Evolutionary conservation across 2,113 vertebrate species (phyloP).

Genomic region (Halcyon senegalensis): DNA sequence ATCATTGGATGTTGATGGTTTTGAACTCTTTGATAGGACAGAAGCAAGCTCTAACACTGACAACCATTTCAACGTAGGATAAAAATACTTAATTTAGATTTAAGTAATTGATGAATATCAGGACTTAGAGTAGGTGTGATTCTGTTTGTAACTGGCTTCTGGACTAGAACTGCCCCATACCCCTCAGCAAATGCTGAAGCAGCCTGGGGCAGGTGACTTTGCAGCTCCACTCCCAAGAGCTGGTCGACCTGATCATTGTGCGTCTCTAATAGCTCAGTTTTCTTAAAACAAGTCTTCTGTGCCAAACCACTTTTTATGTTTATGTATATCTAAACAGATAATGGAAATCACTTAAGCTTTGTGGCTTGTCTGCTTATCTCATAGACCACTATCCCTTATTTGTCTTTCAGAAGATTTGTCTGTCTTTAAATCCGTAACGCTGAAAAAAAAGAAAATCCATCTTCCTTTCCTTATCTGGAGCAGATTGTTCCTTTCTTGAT

Average conservation of each 20-base stretch:
- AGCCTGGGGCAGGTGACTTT: neutral
- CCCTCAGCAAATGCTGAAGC: neutral
- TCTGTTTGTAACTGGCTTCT: neutral
- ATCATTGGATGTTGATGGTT: neutral
- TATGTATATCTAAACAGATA: neutral
- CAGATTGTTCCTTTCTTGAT: constrained; percentile 21
- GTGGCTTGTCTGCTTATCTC: neutral
- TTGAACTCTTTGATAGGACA: neutral
- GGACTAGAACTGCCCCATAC: neutral
- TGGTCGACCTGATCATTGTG: neutral
- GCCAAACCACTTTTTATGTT: neutral
- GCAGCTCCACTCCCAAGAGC: neutral
- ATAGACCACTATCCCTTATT: neutral
- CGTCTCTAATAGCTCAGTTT: neutral
- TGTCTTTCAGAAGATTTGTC: constrained; percentile 35
- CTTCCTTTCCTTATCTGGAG: constrained; percentile 12
- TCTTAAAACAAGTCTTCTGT: neutral
- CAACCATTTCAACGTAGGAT: neutral
- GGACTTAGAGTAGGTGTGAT: neutral
- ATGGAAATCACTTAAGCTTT: neutral
- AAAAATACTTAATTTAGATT: neutral
- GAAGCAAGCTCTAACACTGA: neutral
- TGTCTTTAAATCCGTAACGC: neutral
- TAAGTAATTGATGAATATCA: neutral
- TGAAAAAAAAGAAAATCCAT: neutral